Evolutionary conservation across 2,113 vertebrate genomes (phyloP).

Genomic region (Montifringilla adamsi): DNA sequence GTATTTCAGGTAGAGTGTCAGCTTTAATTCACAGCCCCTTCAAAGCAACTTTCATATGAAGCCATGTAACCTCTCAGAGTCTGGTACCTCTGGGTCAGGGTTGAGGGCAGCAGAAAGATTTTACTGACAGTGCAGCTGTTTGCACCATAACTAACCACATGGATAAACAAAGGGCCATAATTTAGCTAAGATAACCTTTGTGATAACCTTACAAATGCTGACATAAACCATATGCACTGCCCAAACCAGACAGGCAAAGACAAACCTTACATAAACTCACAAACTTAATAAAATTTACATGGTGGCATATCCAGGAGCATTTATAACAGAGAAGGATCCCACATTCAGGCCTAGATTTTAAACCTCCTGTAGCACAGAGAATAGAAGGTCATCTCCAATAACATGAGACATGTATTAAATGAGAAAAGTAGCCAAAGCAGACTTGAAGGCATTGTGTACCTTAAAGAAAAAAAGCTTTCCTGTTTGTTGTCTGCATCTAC

Average conservation of each 20-base stretch:
- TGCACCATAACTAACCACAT: conserved; percentile 38
- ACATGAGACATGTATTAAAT: neutral
- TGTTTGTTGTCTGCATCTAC: neutral
- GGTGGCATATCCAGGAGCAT: neutral
- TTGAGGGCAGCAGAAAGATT: conserved; percentile 52
- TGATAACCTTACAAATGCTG: conserved; percentile 47
- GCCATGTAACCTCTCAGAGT: neutral
- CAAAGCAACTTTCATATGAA: conserved; percentile 31
- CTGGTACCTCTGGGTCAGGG: conserved; percentile 56
- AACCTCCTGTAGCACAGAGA: neutral
- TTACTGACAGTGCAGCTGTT: conserved; percentile 59
- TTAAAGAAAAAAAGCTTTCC: neutral
- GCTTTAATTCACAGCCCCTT: conserved; percentile 49
- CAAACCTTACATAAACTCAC: neutral
- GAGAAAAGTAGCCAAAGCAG: neutral
- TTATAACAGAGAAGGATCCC: neutral
- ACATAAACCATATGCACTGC: conserved; percentile 41
- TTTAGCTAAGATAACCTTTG: conserved; percentile 64
- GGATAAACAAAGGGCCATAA: conserved; percentile 64
- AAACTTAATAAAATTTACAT: neutral
- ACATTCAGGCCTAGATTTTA: neutral
- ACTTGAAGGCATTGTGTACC: neutral
- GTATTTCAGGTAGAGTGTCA: conserved; percentile 60
- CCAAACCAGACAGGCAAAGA: neutral
- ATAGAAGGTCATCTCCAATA: neutral